phyloP scores from a whole-genome alignment of 1,140 invertebrate genomes.

The Meloidogyne hapla region DNA sequence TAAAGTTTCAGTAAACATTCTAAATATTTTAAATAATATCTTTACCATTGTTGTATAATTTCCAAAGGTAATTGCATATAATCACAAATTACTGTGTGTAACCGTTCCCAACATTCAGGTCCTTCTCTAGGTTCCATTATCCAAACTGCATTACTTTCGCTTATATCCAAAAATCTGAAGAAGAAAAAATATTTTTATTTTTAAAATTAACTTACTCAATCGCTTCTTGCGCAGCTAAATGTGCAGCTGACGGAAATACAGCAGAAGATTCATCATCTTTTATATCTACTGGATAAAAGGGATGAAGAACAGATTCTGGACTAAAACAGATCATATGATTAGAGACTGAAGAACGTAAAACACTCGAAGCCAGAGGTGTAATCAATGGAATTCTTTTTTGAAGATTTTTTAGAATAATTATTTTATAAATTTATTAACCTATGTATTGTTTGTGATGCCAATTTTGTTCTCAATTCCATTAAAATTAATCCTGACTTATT shows the following conservation, averaged over 20 bases:
- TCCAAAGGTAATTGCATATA: constrained; percentile 42
- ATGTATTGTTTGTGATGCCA: constrained; percentile 35
- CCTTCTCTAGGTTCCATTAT: constrained; percentile 43
- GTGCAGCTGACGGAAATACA: constrained; percentile 47
- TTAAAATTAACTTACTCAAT: constrained; percentile 45
- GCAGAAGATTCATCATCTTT: constrained; percentile 19
- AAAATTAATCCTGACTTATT: constrained; percentile 58
- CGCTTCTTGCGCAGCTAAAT: constrained; percentile 56
- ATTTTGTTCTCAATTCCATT: constrained; percentile 60
- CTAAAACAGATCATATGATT: constrained; percentile 63
- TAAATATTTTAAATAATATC: background rate
- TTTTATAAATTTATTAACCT: background rate
- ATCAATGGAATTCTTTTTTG: constrained; percentile 53
- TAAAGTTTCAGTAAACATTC: too few species aligned
- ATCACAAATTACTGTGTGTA: constrained; percentile 51
- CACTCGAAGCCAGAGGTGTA: constrained; percentile 41
- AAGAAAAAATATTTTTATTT: background rate
- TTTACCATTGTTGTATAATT: constrained; percentile 50
- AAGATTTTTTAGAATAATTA: constrained; percentile 4
- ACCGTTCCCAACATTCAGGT: constrained; percentile 51
- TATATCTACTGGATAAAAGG: constrained; percentile 60
- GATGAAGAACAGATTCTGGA: constrained; percentile 60
- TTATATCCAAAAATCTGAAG: constrained; percentile 42
- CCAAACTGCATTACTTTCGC: constrained; percentile 35
- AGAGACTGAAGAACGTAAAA: constrained; percentile 40